These are phyloP conservation scores for Plutomurus gul DNA, from an alignment of 1,140 invertebrate species.

Conservation along the genomic window DNA sequence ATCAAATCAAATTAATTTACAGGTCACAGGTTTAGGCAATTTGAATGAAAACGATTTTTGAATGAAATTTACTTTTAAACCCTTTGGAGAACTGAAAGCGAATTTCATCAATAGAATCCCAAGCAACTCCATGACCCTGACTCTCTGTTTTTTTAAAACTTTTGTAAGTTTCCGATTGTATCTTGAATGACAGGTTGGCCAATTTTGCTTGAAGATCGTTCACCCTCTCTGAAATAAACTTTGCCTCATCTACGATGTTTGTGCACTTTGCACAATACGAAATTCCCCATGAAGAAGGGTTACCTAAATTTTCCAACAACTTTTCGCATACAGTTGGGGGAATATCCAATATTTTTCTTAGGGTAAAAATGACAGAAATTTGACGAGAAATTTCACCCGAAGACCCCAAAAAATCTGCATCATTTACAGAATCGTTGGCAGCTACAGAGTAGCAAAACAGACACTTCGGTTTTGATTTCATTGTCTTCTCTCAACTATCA, in stretches of 20 bases:
- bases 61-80: neutral
- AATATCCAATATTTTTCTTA: neutral
- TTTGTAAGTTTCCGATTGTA: neutral
- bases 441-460: neutral
- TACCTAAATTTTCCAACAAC: neutral
- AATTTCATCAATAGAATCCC: neutral
- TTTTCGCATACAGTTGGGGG: neutral
- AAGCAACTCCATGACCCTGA: neutral
- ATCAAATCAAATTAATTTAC: too few species aligned
- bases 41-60: neutral
- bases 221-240: neutral
- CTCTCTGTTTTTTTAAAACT: neutral
- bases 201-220: neutral
- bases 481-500: too few species aligned
- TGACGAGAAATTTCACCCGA: neutral
- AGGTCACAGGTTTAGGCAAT: too few species aligned
- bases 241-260: neutral
- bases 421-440: neutral
- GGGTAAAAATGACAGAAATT: neutral
- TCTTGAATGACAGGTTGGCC: neutral
- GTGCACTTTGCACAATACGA: neutral
- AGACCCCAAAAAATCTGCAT: neutral
- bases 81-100: constrained; percentile 7
- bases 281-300: neutral
- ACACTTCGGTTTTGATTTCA: neutral